Evolutionary conservation across 2,113 vertebrate species (phyloP).

Genomic region (Regulus satrapa): DNA sequence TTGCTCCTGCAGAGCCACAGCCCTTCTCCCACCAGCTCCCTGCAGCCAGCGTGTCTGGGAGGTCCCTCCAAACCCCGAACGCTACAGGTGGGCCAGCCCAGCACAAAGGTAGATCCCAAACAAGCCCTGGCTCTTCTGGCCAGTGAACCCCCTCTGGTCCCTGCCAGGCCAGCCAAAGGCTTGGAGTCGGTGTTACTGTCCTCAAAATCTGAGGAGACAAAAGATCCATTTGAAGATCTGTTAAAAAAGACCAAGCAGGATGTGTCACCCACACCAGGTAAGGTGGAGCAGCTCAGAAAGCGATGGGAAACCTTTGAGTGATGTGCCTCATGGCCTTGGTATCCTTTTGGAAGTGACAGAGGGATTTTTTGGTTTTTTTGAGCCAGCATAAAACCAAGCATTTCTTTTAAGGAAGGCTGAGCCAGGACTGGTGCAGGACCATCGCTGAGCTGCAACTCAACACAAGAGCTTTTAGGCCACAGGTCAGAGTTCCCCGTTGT

Average conservation of each 20-base stretch:
- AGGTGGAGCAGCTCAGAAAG: constrained; percentile 85
- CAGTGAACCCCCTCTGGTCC: constrained; percentile 53
- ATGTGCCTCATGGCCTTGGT: neutral
- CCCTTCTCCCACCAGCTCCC: constrained; percentile 15
- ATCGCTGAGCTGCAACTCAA: neutral
- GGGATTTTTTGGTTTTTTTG: neutral
- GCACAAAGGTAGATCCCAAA: constrained; percentile 71
- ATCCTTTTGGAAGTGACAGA: neutral
- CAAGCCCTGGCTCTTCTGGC: constrained; percentile 61
- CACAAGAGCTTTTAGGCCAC: neutral
- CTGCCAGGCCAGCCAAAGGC: constrained; percentile 67
- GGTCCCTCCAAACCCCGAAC: constrained; percentile 66
- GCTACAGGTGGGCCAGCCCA: constrained; percentile 58
- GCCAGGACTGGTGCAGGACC: constrained; percentile 15
- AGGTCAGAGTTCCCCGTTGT: neutral
- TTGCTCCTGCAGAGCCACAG: constrained; percentile 60
- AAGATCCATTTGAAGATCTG: constrained; percentile 92
- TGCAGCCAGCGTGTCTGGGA: neutral
- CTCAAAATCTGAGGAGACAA: constrained; percentile 58
- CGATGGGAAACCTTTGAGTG: constrained; percentile 96
- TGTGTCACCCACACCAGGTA: constrained; percentile 73
- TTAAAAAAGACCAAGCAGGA: constrained; percentile 82
- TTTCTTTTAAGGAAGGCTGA: constrained; percentile 22
- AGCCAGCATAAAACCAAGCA: constrained; percentile 9
- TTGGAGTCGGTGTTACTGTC: constrained; percentile 63